Evolutionary conservation across 2,113 vertebrate species (phyloP).

Genomic region (Heptranchias perlo): DNA sequence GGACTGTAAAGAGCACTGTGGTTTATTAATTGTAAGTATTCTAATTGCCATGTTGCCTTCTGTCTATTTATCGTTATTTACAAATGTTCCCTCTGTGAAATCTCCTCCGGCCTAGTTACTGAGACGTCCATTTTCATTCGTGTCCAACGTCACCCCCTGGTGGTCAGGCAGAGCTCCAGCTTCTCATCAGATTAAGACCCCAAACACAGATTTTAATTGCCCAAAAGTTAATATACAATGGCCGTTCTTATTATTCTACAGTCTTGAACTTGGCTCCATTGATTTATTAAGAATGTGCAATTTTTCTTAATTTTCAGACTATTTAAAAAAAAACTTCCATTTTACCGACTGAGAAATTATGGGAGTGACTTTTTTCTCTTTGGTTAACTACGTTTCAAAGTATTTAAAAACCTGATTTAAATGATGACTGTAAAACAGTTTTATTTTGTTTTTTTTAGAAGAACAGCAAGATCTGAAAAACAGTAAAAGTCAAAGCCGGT

Average conservation of each 20-base stretch:
- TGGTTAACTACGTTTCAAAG: not conserved
- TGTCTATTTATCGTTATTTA: not conserved
- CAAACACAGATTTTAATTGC: not conserved
- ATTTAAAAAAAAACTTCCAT: not conserved
- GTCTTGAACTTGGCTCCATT: not conserved
- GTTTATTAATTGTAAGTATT: conserved; percentile 22
- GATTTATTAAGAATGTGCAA: not conserved
- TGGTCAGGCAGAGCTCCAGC: not conserved
- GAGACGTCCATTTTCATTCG: not conserved
- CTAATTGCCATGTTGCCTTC: conserved; percentile 1
- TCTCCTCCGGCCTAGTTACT: not conserved
- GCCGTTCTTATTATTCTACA: not conserved
- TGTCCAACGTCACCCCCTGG: not conserved
- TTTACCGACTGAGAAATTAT: not conserved
- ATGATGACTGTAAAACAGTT: not conserved
- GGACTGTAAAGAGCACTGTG: not conserved
- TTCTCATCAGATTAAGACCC: not conserved
- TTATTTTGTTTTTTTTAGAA: not conserved
- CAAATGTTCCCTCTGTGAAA: no score
- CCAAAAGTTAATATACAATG: not conserved
- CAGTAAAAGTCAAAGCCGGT: not conserved
- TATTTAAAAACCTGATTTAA: not conserved
- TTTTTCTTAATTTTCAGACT: not conserved
- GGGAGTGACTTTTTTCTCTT: not conserved
- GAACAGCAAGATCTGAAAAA: not conserved